Percentiles rank a stretch among this genome's conserved stretches.
Conservation (phyloP, 2,113 vertebrate species). For the Lagopus leucura region DNA sequence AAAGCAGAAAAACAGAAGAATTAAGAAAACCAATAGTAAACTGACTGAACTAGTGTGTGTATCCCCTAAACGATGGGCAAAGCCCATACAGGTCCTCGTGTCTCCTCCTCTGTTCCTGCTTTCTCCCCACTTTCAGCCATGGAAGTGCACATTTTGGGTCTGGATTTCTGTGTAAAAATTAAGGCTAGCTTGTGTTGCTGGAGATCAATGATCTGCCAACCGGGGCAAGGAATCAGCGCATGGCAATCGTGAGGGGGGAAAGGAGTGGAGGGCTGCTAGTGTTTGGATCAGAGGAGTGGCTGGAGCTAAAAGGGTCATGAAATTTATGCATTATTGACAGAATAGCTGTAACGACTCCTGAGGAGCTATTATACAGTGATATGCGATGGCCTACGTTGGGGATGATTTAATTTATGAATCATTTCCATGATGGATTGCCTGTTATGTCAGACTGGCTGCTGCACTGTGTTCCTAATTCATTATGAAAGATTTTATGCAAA, state of each 20-base stretch:
- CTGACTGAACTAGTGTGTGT: neutral
- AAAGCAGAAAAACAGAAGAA: neutral
- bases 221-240: neutral
- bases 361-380: slow-evolving; percentile 49
- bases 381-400: slow-evolving; percentile 38
- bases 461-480: slow-evolving; percentile 51
- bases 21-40: neutral
- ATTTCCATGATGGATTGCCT: slow-evolving; percentile 59
- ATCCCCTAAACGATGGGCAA: rapidly evolving
- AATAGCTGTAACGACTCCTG: slow-evolving; percentile 57
- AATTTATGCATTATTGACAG: slow-evolving; percentile 67
- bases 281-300: neutral
- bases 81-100: neutral
- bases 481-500: slow-evolving; percentile 61
- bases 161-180: neutral
- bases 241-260: rapidly evolving
- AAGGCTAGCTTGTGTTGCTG: neutral
- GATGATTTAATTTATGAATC: slow-evolving; percentile 66
- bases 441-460: slow-evolving; percentile 36
- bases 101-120: neutral
- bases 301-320: slow-evolving; percentile 46
- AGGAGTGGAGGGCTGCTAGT: neutral
- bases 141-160: neutral
- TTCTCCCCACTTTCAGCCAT: neutral
- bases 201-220: neutral